Base-by-base conservation (phyloP, 2,113 vertebrate species). In the Cynocephalus volans region DNA sequence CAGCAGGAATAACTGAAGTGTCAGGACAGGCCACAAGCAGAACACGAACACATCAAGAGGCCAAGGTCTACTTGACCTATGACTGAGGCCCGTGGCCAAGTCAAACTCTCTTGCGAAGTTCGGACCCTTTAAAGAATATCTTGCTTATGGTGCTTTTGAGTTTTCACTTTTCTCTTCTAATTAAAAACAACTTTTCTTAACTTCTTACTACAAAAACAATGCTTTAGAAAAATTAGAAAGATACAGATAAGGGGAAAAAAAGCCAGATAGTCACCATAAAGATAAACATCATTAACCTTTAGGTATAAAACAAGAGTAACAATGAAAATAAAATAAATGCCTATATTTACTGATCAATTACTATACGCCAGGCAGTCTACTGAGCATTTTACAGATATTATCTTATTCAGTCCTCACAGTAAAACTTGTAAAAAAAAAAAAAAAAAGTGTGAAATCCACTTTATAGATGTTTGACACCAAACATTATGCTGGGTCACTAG, bases 221-320 rank as follows among this genome's bases (percentile, higher is more conserved):
- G 18, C 54, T 95, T 45, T 80, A 91, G 28, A 75, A 80, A 75
- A 75, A 69, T 62, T 33, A 65, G 52, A 88, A 96, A 56, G 90
- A 81, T 69, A 77, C 4, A 36, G 3, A 45, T 48, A 36, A 84
- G 80, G 79, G 88, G 60, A 10, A 48, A n/a, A 94, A 64, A 95
- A 94, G 19, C 8, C n/a, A 91, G 15, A 52, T 82, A 50, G 2
- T 79, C 18, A 80, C 45, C 11, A 60, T 3, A 88, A 60, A 77
- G 56, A 80, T 45, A 82, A 85, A 75, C 19, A 73, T 82, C 73
- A 73, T 65, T 89, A 86, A 95, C 52, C 10, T 50, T 10, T 28
- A 62, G 7, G 13, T 60, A 31, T 18, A 62, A 17, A 70, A 80
- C 8, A 73, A 91, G 48, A 12, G 17, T 69, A 72, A 60, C 21